Conservation (phyloP, 2,113 vertebrate genomes). For the Tor tambroides region DNA sequence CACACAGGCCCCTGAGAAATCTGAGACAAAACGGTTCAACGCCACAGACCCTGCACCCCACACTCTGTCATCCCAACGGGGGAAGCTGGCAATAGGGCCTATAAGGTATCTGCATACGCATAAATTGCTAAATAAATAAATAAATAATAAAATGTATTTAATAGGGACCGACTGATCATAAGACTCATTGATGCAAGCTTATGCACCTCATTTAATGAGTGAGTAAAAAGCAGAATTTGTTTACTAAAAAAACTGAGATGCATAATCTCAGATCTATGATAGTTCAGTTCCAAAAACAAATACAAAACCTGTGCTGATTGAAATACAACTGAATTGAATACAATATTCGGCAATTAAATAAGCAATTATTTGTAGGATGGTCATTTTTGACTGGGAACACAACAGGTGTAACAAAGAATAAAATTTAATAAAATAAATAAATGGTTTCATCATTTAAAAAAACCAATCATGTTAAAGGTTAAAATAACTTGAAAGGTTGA, state of each 20-base stretch:
- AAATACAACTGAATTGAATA: too few species aligned
- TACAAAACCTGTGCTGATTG: background rate
- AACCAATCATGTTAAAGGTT: background rate
- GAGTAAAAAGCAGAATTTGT: background rate
- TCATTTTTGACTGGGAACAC: too few species aligned
- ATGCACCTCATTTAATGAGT: too few species aligned
- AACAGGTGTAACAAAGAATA: too few species aligned
- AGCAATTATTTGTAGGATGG: too few species aligned
- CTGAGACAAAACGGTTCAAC: slow-evolving; percentile 59
- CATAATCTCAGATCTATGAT: background rate
- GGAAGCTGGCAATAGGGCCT: slow-evolving; percentile 65
- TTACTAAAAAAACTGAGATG: background rate
- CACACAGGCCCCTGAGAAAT: slow-evolving; percentile 68
- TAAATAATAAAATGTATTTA: too few species aligned
- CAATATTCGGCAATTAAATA: too few species aligned
- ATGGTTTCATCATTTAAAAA: background rate
- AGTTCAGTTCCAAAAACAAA: background rate
- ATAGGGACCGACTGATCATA: too few species aligned
- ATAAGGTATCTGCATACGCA: background rate
- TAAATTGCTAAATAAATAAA: slow-evolving; percentile 4
- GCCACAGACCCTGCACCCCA: slow-evolving; percentile 65
- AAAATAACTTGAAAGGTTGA: background rate
- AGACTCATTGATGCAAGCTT: too few species aligned
- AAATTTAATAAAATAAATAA: too few species aligned
- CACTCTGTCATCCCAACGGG: slow-evolving; percentile 71